These are phyloP conservation scores for Hippocampus barbouri DNA, from an alignment of 2,113 vertebrate genomes.

Conservation along the genomic window DNA sequence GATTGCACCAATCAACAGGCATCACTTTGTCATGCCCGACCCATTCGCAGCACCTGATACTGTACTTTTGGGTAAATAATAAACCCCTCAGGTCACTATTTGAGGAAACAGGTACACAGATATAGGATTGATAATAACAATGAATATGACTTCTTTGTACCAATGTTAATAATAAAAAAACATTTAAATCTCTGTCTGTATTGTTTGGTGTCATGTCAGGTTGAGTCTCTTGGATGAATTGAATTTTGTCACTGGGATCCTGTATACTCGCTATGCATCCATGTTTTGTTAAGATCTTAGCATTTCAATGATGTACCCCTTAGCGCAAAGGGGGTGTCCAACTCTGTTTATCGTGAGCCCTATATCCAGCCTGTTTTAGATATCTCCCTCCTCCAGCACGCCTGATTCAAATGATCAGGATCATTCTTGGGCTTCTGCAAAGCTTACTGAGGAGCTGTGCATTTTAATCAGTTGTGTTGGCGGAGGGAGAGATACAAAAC, in stretches of 20 bases:
- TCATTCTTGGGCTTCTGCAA: too few species aligned
- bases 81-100: neutral
- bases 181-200: neutral
- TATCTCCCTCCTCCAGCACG: too few species aligned
- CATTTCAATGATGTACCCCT: neutral
- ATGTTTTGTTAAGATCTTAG: neutral
- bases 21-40: too few species aligned
- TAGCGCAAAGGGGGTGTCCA: too few species aligned
- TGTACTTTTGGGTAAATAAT: neutral
- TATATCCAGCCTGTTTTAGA: too few species aligned
- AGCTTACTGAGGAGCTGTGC: too few species aligned
- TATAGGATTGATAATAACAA: neutral
- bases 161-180: neutral
- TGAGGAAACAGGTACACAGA: neutral
- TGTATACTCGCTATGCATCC: neutral
- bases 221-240: neutral
- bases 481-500: too few species aligned
- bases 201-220: slow-evolving; percentile 3
- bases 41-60: too few species aligned
- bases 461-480: too few species aligned
- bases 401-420: too few species aligned
- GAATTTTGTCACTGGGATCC: neutral
- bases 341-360: too few species aligned
- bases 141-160: neutral
- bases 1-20: too few species aligned